Evolutionary conservation across 2,888 invertebrate species (phyloP), one percentile per base, ranked within the genome.

Genomic region (Ernsta delagoae): DNA sequence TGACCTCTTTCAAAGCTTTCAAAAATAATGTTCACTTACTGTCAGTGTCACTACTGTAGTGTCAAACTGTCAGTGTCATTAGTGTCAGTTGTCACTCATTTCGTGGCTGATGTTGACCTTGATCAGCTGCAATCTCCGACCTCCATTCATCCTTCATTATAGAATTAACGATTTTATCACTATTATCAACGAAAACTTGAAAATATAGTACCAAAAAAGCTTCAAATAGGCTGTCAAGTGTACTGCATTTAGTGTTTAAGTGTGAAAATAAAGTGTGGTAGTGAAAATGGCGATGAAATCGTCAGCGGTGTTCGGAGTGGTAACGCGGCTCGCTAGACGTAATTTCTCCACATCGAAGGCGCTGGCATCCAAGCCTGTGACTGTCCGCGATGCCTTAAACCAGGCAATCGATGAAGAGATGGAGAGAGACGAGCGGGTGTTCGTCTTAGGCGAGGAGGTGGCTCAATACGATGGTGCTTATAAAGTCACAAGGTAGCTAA

Each of bases 381-480:
- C 98, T 5, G 98, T 99, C 3, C 95, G 99, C 84, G 99, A 99
- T 96, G 99, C 99, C 70, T 93, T 99, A 66, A 99, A 99, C 92
- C 95, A 96, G 70, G 99, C 99, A 0, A 94, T 99, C 84, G 99
- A 99, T 86, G 99, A 99, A 85, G 99, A 99, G 93, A 97, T 99
- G 95, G 96, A 96, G 79, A 95, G 96, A 71, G 99, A 99, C 86
- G 98, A 99, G 43, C 95, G 94, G 71, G 98, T 98, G 0, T 98
- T 98, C 85, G 83, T 99, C 54, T 80, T 99, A 73, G 99, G 99
- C 53, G 99, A 99, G 88, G 99, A 99, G 93, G 99, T 99, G 0
- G 99, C 99, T n/a, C 96, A 97, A 89, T 99, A 99, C 83, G 99
- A 99, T 85, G 99, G 99, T 73, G 99, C 99, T 61, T 99, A 99